A percentile compares a stretch with the other conserved stretches of the same genome.
phyloP scores from a whole-genome alignment of 2,888 invertebrate genomes.

The Apamea crenata region DNA sequence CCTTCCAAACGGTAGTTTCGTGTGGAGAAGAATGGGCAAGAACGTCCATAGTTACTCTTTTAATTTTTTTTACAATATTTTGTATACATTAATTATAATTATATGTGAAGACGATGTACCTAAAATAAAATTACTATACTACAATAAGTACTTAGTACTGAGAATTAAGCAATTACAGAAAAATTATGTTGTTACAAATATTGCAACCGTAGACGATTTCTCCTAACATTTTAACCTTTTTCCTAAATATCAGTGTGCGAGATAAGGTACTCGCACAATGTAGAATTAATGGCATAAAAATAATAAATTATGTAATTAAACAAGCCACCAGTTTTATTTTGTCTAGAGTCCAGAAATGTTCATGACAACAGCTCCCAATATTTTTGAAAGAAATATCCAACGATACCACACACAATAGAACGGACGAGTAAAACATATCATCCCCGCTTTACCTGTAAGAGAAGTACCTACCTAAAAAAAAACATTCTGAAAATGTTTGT shows the following conservation, averaged over 20 bases:
- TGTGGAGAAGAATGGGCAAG: not conserved
- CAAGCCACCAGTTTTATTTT: not conserved
- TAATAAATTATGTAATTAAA: not conserved
- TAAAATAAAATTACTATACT: no score
- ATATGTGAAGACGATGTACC: not conserved
- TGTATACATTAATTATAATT: no score
- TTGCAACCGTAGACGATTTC: no score
- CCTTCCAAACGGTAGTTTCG: not conserved
- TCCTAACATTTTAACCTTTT: no score
- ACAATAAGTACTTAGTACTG: not conserved
- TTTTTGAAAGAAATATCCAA: not conserved
- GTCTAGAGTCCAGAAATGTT: not conserved
- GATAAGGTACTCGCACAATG: not conserved
- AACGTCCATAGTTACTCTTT: not conserved
- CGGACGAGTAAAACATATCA: not conserved
- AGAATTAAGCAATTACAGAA: not conserved
- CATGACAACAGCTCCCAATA: not conserved
- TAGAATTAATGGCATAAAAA: not conserved
- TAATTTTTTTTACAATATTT: no score
- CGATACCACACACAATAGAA: no score
- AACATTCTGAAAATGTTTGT: not conserved
- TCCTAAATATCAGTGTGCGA: not conserved
- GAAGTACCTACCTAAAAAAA: not conserved
- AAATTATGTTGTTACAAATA: no score
- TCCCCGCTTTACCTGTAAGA: not conserved